phyloP scores from a whole-genome alignment of 2,888 invertebrate genomes.

The Pollenia amentaria region DNA sequence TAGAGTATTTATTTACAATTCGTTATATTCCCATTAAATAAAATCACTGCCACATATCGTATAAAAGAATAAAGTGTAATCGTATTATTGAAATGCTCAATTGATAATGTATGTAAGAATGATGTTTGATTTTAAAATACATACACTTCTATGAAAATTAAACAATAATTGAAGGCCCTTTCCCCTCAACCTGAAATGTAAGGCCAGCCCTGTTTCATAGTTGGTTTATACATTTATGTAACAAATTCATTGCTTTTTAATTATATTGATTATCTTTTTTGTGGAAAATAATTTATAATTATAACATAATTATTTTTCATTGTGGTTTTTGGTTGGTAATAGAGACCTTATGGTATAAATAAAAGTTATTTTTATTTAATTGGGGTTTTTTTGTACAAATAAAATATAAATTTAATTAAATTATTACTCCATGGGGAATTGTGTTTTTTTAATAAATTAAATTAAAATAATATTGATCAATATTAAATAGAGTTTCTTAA shows the following conservation, averaged over 20 bases:
- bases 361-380: conserved; percentile 20
- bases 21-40: background rate
- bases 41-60: background rate
- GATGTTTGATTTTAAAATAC: background rate
- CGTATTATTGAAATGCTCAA: background rate
- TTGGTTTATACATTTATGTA: background rate
- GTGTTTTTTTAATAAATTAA: background rate
- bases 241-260: conserved; percentile 26
- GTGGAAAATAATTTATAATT: conserved; percentile 44
- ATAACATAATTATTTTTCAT: conserved; percentile 34
- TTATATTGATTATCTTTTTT: conserved; percentile 16
- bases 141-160: background rate
- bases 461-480: background rate
- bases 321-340: conserved; percentile 16
- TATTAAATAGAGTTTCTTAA: too few species aligned
- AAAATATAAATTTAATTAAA: conserved; percentile 42
- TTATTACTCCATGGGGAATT: conserved; percentile 7
- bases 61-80: background rate
- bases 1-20: background rate
- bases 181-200: background rate
- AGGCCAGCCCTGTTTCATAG: background rate
- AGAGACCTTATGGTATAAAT: conserved; percentile 5
- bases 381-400: conserved; percentile 37
- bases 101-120: background rate
- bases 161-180: too few species aligned